Conservation (phyloP, 2,888 invertebrate species). For the Deilephila elpenor region DNA sequence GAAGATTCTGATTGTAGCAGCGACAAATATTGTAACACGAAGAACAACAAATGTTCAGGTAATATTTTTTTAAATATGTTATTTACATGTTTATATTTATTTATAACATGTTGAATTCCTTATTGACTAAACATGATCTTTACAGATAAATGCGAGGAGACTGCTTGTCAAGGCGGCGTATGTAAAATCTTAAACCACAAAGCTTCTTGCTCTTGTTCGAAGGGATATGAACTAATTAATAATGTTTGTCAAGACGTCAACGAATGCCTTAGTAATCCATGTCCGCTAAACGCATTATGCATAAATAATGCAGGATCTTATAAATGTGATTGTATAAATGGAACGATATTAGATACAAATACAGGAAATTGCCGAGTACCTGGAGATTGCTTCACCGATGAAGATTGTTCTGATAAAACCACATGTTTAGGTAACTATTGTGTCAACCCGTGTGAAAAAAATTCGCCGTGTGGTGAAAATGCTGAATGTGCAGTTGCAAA, state of each 20-base stretch:
- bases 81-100: background rate
- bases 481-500: slow-evolving; percentile 89
- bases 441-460: slow-evolving; percentile 89
- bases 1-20: slow-evolving; percentile 89
- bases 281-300: slow-evolving; percentile 91
- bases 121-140: slow-evolving; percentile 41
- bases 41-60: slow-evolving; percentile 92
- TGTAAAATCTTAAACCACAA: slow-evolving; percentile 90
- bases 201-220: slow-evolving; percentile 89
- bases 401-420: slow-evolving; percentile 91
- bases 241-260: slow-evolving; percentile 91
- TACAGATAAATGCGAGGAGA: slow-evolving; percentile 91
- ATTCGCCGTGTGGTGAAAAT: slow-evolving; percentile 88
- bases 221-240: slow-evolving; percentile 88
- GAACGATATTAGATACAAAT: slow-evolving; percentile 90
- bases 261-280: slow-evolving; percentile 91
- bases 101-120: background rate
- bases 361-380: slow-evolving; percentile 91
- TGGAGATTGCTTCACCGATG: slow-evolving; percentile 91
- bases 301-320: slow-evolving; percentile 92
- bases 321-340: slow-evolving; percentile 90
- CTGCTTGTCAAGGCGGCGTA: slow-evolving; percentile 91
- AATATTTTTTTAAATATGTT: slow-evolving; percentile 36
- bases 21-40: slow-evolving; percentile 90
- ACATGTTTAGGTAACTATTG: slow-evolving; percentile 91